Evolutionary conservation across 2,888 invertebrate genomes (phyloP), one percentile per base, ranked within the genome.

Genomic region (Lycaena phlaeas): DNA sequence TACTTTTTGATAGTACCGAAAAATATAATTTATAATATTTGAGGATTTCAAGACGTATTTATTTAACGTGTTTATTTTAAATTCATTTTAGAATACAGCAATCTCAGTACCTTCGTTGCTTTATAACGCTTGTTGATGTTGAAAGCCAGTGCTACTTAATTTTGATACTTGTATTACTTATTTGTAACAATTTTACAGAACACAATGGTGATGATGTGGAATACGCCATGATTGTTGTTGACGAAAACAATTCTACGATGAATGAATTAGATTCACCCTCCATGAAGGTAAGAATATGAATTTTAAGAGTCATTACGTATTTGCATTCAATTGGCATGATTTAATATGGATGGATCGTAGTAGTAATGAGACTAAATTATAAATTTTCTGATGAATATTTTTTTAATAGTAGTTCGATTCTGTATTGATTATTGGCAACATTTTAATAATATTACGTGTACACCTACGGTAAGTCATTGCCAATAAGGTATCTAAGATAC

Each of bases 221-320:
- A 64, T 94, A 94, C 68, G 94, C 95, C 63, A 94, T 95, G 57
- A 95, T 95, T 64, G 93, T 94, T 48, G 93, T 94, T 59, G 95
- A 95, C 64, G 95, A 95, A 67, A 93, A 92, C 66, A 94, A 94
- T 84, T 93, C 95, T 1, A 92, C 92, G 9, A 81, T 94, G 52
- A 91, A 92, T 37, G 94, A 94, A 60, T 88, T 92, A 65, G 93
- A 94, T 61, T 89, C 93, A 11, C 92, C 94, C 4, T 95, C 94
- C 6, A 92, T 94, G 53, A 95, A 94, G 92, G 94, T 94, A 75
- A 68, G 61, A 52, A 46, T 40, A 42, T 10, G 12, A 22, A 11
- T 31, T 36, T 18, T 11, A 12, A n/a, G n/a, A 9, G 4, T 2
- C 18, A 7, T 12, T 27, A 27, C 10, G n/a, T 22, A 14, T 29